A percentile compares a stretch with the other conserved stretches of the same genome.
Conservation (phyloP, 64 coral and sea anemone genomes). For the Catalaphyllia jardinei region DNA sequence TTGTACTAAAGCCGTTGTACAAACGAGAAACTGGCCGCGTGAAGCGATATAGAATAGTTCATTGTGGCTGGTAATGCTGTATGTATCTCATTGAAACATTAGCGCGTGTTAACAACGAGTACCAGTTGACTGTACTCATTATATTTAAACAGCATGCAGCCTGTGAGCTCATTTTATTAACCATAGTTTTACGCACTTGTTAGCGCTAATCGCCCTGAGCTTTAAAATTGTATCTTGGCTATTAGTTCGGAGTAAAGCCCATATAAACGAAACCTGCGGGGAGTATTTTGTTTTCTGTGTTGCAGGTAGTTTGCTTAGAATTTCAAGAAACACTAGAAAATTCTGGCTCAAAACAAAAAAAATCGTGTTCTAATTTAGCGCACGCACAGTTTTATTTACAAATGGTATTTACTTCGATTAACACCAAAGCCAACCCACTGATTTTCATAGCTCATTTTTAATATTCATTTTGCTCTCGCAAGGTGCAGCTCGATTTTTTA, state of each 20-base stretch:
- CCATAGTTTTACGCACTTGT: constrained; percentile 33
- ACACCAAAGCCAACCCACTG: constrained; percentile 11
- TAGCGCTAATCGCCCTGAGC: constrained; percentile 25
- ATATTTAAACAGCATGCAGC: constrained; percentile 56
- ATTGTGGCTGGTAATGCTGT: constrained; percentile 12
- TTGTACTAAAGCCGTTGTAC: background rate
- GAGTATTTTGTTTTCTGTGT: constrained; percentile 16
- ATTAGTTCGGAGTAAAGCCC: constrained; percentile 39
- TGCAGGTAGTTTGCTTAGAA: constrained; percentile 43
- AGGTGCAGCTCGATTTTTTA: constrained; percentile 75
- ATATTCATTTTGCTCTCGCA: constrained; percentile 27
- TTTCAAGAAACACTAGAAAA: constrained; percentile 50
- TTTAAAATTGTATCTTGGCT: constrained; percentile 46
- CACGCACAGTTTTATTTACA: constrained; percentile 4
- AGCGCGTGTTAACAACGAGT: constrained; percentile 26
- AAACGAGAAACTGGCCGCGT: background rate
- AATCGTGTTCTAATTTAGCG: constrained; percentile 25
- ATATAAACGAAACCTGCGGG: constrained; percentile 60
- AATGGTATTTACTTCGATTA: constrained; percentile 12
- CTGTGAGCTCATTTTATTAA: constrained; percentile 74
- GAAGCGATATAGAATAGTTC: constrained; percentile 7
- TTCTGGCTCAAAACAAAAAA: constrained; percentile 46
- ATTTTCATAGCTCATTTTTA: constrained; percentile 37
- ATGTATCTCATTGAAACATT: constrained; percentile 12
- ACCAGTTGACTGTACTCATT: constrained; percentile 60